Evolutionary conservation across 1,140 invertebrate genomes (phyloP), one percentile per base, ranked within the genome.

Genomic region (Hylaeus volcanicus): DNA sequence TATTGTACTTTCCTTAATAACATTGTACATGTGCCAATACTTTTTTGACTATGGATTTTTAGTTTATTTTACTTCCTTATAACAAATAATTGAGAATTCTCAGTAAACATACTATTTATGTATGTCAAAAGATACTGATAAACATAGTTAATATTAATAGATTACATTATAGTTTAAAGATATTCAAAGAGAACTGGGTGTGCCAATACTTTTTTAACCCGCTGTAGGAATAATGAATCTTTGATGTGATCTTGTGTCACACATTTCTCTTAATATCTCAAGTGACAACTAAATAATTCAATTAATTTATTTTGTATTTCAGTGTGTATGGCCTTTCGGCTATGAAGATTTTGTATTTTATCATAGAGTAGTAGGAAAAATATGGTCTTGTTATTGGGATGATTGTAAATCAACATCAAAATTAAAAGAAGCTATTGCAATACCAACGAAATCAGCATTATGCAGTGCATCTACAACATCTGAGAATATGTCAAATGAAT

Each of bases 321-420:
- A 88, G 87, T 88, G 87, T 15, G 5, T n/a, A 15, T 88, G 87
- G 87, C 87, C 87, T 5, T 70, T 88, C 15, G 76, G 79, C 51
- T 71, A 79, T 11, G 61, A 79, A 64, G 73, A 86, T 11, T 58
- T 86, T 12, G 43, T 8, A 53, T 78, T 74, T n/a, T 58, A 61
- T 5, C 74, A 53, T 0, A 68, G 81, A 43, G 41, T 45, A 9
- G 69, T 86, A 26, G 87, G 74, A 60, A 11, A 79, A 74, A 55
- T 0, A 4, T 60, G 78, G 65, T 79, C 51, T 11, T 71, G 41
- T 12, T 77, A 85, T 74, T 85, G 84, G 84, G 14, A 80, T 26
- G 72, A 83, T 43, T 64, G 74, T 60, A 80, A 74, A 12, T 11
- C 79, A 68, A 66, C 45, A 45, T 2, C 37, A 45, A 43, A 58